Evolutionary conservation across 2,888 invertebrate species (phyloP).

Genomic region (Eremobia ochroleuca): DNA sequence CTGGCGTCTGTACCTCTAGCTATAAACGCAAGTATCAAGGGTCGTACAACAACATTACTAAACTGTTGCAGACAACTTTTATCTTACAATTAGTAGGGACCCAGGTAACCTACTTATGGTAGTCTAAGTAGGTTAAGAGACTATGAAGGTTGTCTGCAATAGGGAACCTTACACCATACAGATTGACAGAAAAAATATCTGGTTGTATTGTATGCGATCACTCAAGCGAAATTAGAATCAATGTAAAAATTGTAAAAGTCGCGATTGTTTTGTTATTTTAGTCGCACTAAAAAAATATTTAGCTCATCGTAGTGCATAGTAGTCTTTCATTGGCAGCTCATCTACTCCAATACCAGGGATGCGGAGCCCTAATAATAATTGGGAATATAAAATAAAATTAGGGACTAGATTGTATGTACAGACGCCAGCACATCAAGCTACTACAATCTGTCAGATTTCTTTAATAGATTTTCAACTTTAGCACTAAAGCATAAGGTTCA

Average conservation of each 20-base stretch:
- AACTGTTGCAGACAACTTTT: not conserved
- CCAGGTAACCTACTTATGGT: no score
- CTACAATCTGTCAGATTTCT: no score
- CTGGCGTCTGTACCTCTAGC: no score
- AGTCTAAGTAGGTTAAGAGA: not conserved
- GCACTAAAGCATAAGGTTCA: no score
- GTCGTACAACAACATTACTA: no score
- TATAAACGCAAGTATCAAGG: not conserved
- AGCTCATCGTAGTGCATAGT: not conserved
- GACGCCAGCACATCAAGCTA: no score
- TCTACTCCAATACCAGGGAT: not conserved
- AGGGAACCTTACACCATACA: not conserved
- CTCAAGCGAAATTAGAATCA: not conserved
- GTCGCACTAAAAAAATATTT: not conserved
- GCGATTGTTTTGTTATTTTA: not conserved
- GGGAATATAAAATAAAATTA: not conserved
- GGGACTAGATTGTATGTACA: not conserved
- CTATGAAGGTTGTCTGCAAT: not conserved
- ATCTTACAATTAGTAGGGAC: not conserved
- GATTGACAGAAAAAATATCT: not conserved
- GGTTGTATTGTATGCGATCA: not conserved
- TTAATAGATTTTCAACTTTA: no score
- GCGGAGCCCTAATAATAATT: no score
- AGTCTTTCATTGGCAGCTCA: not conserved
- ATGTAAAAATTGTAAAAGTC: not conserved